Evolutionary conservation across 1,140 invertebrate species (phyloP).

Genomic region (Tetramorium simillimum): DNA sequence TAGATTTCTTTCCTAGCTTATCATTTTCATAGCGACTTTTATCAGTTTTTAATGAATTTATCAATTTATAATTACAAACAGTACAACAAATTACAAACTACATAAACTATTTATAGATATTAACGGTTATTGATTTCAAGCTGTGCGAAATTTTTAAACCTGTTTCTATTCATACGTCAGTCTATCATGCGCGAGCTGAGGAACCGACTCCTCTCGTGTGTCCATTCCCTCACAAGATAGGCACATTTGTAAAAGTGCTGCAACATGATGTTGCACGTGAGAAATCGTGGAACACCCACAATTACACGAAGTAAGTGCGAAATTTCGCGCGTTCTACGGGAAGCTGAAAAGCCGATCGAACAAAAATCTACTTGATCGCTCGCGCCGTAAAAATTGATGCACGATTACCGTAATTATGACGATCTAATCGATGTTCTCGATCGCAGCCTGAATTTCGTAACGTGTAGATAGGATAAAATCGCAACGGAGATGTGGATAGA

Average conservation of each 20-base stretch:
- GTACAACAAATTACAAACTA: not conserved
- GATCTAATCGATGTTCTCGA: constrained; percentile 19
- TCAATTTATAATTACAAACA: not conserved
- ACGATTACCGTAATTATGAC: constrained; percentile 43
- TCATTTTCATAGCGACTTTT: too few species aligned
- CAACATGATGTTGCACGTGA: not conserved
- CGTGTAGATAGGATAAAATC: not conserved
- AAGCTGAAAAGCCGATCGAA: not conserved
- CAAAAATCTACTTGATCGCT: not conserved
- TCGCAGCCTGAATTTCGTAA: constrained; percentile 40
- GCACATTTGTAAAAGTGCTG: constrained; percentile 11
- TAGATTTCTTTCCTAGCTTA: not conserved
- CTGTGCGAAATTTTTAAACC: constrained; percentile 12
- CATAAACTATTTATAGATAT: not conserved
- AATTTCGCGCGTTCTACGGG: not conserved
- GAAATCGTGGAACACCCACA: not conserved
- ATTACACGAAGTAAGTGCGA: constrained; percentile 21
- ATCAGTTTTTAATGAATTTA: not conserved
- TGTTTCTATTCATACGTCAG: not conserved
- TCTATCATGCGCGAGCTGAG: not conserved
- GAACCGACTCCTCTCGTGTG: not conserved
- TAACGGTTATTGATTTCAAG: not conserved
- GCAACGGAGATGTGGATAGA: constrained; percentile 11
- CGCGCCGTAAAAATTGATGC: constrained; percentile 2
- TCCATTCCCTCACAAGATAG: not conserved